Percentiles rank a stretch among this genome's conserved stretches.
These are phyloP conservation scores for Drosophila dunni DNA, from an alignment of 1,140 invertebrate species.

Conservation along the genomic window DNA sequence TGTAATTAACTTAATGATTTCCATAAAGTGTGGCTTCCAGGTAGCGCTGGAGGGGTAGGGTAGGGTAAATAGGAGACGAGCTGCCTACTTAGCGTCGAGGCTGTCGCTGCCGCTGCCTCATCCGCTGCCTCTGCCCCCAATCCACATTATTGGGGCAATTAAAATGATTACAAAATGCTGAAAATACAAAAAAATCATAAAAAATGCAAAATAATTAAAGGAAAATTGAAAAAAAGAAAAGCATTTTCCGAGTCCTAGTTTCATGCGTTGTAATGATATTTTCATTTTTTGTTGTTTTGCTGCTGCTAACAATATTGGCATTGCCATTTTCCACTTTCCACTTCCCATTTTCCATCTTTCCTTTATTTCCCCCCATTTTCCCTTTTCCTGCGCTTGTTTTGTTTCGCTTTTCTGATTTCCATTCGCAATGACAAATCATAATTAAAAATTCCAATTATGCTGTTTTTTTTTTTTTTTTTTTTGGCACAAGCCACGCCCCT, in stretches of 20 bases:
- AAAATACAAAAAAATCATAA: neutral
- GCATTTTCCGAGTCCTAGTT: conserved; percentile 41
- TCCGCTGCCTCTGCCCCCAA: neutral
- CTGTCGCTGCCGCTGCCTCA: neutral
- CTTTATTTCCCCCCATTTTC: neutral
- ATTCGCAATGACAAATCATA: conserved; percentile 72
- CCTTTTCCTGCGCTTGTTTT: conserved; percentile 18
- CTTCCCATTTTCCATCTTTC: conserved; percentile 1
- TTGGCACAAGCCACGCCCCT: neutral
- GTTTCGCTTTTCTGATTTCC: conserved; percentile 12
- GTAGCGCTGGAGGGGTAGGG: neutral
- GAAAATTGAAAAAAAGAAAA: too few species aligned
- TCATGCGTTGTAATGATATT: conserved; percentile 39
- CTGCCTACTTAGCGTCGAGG: conserved; percentile 7
- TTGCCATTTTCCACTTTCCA: conserved; percentile 3
- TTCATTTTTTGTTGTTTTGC: neutral
- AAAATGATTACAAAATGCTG: conserved; percentile 76
- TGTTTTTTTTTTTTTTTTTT: conserved; percentile 59
- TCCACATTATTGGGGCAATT: conserved; percentile 74
- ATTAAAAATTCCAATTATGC: conserved; percentile 80
- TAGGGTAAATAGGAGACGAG: neutral
- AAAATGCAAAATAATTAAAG: neutral
- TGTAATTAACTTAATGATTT: conserved; percentile 83
- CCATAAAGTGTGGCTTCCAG: conserved; percentile 60
- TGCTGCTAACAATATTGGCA: conserved; percentile 12